Conservation (phyloP, 2,113 vertebrate genomes). For the Leiothrix lutea region DNA sequence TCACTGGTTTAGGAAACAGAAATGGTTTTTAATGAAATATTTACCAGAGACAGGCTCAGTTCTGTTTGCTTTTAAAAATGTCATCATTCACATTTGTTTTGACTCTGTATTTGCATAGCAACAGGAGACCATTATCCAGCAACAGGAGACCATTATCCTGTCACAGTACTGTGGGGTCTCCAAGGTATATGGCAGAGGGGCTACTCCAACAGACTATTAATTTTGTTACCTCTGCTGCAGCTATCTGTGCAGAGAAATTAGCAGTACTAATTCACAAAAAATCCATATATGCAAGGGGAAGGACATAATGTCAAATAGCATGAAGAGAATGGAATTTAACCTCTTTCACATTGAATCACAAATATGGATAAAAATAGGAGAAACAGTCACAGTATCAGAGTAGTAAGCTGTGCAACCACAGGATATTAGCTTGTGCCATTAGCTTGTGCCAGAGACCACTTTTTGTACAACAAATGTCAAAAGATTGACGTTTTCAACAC, state of each 20-base stretch:
- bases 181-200: neutral
- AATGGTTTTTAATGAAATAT: neutral
- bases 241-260: neutral
- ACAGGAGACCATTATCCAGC: neutral
- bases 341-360: neutral
- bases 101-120: neutral
- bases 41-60: neutral
- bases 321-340: neutral
- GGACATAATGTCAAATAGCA: neutral
- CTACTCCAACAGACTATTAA: neutral
- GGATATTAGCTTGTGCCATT: neutral
- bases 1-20: neutral
- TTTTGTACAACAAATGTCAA: neutral
- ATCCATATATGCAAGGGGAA: neutral
- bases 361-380: neutral
- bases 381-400: neutral
- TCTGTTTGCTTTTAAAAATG: neutral
- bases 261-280: neutral
- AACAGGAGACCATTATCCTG: neutral
- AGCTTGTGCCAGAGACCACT: neutral
- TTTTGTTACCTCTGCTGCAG: neutral
- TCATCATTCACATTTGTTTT: slow-evolving; percentile 16
- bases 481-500: neutral
- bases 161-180: neutral
- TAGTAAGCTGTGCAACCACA: neutral